Conservation (phyloP, 2,113 vertebrate genomes). For the Eurypyga helias region DNA sequence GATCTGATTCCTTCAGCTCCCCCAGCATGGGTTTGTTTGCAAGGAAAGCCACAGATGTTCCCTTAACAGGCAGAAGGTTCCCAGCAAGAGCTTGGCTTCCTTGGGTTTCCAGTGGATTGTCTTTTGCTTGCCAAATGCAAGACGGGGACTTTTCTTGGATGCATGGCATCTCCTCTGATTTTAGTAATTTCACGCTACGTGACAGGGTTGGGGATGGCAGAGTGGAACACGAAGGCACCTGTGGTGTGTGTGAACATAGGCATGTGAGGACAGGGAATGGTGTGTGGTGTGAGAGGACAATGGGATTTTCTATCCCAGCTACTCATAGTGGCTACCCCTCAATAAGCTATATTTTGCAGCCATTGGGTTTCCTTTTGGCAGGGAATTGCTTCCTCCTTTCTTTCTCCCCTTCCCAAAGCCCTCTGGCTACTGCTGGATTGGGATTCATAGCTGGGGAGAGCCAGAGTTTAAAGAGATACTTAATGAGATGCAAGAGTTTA, state of each 20-base stretch:
- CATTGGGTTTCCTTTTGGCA: constrained; percentile 9
- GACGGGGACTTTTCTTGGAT: not conserved
- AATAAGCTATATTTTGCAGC: not conserved
- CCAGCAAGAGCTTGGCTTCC: not conserved
- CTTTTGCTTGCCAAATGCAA: not conserved
- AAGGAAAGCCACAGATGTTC: not conserved
- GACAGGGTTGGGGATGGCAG: not conserved
- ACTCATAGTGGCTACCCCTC: not conserved
- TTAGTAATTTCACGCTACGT: not conserved
- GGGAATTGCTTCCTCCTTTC: not conserved
- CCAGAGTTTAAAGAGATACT: not conserved
- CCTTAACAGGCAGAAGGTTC: not conserved
- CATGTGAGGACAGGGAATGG: not conserved
- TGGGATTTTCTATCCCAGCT: not conserved
- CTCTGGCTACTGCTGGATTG: not conserved
- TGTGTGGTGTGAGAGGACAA: not conserved
- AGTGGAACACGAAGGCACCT: not conserved
- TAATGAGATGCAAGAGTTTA: not conserved
- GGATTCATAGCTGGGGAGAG: not conserved
- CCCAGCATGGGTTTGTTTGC: not conserved
- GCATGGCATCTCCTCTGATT: not conserved
- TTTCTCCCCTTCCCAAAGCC: not conserved
- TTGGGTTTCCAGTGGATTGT: not conserved
- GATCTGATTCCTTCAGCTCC: not conserved
- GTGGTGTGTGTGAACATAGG: not conserved